Evolutionary conservation across 2,888 invertebrate genomes (phyloP).

Genomic region (Electrophaes corylata): DNA sequence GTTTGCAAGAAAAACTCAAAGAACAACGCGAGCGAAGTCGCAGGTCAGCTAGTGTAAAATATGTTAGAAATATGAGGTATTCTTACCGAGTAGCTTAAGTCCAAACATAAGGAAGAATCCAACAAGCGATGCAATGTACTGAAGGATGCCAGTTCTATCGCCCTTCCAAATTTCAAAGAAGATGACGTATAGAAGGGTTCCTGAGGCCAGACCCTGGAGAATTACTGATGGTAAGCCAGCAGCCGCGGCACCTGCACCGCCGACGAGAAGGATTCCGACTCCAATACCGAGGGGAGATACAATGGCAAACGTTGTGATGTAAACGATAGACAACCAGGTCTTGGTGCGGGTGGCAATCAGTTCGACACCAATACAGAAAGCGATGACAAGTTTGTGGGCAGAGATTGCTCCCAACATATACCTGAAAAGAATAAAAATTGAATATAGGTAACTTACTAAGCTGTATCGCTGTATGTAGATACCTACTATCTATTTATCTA

Average conservation of each 20-base stretch:
- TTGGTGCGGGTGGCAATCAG: conserved; percentile 89
- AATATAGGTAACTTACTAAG: not conserved
- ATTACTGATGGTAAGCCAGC: conserved; percentile 86
- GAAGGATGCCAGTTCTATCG: conserved; percentile 84
- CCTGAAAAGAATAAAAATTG: conserved; percentile 61
- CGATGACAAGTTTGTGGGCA: conserved; percentile 93
- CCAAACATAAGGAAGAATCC: conserved; percentile 91
- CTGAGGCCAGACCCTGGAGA: conserved; percentile 94
- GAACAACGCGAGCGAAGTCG: too few species aligned
- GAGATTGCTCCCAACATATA: conserved; percentile 94
- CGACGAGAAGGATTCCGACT: conserved; percentile 87
- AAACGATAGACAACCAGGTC: conserved; percentile 84
- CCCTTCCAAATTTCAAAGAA: conserved; percentile 95
- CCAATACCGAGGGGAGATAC: conserved; percentile 93
- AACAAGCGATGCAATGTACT: conserved; percentile 86
- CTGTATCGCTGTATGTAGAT: too few species aligned
- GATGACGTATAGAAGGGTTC: conserved; percentile 97
- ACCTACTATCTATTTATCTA: too few species aligned
- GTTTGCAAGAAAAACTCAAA: too few species aligned
- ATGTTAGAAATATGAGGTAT: not conserved
- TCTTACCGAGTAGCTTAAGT: conserved; percentile 85
- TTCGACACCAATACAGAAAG: conserved; percentile 95
- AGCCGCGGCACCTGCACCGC: conserved; percentile 82
- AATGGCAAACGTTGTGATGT: conserved; percentile 90
- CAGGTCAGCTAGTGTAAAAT: too few species aligned